A percentile compares a stretch with the other conserved stretches of the same genome.
phyloP scores from a whole-genome alignment of 2,113 vertebrate genomes.

The Osmerus eperlanus region DNA sequence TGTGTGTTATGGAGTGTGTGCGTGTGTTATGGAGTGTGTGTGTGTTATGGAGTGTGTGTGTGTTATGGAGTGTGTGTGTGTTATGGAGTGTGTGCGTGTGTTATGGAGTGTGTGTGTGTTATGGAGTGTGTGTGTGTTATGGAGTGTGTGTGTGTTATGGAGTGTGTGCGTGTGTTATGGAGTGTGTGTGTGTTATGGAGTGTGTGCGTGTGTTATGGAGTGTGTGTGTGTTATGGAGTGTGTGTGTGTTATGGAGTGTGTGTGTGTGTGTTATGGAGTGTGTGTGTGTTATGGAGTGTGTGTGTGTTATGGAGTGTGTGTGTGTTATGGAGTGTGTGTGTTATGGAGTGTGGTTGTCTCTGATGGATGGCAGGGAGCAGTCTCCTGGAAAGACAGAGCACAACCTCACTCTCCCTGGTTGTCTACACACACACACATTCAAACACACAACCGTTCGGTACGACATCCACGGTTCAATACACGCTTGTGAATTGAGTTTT shows the following conservation, averaged over 20 bases:
- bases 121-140: constrained; percentile 2
- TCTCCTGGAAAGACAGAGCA: too few species aligned
- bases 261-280: constrained; percentile 18
- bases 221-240: not conserved
- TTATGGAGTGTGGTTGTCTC: not conserved
- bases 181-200: not conserved
- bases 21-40: not conserved
- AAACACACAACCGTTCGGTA: too few species aligned
- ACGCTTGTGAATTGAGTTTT: too few species aligned
- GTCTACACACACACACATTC: too few species aligned
- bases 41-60: constrained; percentile 3
- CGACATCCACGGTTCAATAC: too few species aligned
- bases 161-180: not conserved
- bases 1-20: not conserved
- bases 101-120: constrained; percentile 29
- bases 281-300: too few species aligned
- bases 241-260: constrained; percentile 22
- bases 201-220: constrained; percentile 7
- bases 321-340: constrained; percentile 11
- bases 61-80: not conserved
- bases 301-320: not conserved
- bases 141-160: not conserved
- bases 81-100: constrained; percentile 5
- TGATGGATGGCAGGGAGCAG: not conserved
- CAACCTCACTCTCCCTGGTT: too few species aligned